Base-by-base conservation (phyloP, 2,888 invertebrate genomes). In the Ametastegia equiseti region DNA sequence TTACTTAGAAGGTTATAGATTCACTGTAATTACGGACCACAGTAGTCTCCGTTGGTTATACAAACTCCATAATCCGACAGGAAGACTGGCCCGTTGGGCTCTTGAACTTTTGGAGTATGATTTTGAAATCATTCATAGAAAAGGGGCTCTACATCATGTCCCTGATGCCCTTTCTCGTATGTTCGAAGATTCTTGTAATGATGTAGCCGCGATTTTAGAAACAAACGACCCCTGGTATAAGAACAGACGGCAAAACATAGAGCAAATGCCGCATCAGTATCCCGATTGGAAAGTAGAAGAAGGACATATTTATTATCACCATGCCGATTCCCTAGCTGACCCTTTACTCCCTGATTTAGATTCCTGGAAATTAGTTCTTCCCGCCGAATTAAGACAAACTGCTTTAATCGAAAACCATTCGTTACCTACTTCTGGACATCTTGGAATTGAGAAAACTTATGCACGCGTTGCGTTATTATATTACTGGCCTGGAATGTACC, bases 11-110 rank as follows among this genome's bases (percentile, higher is more conserved):
- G 85, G 84, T 0, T 50, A 78, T 5, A 65, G 81, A 1, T 86
- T 85, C 60, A 85, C 82, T 0, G 82, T 85, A 7, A 80, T 83
- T 11, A 86, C 86, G 1, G 85, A 87, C 60, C 84, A 85, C 7
- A 57, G 78, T 7, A 84, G 83, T 39, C 67, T 87, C 4, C 69
- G 78, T 0, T 87, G 86, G 87, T 78, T 86, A 0, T 73, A 80
- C 9, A 83, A 77, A 19, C 69, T 86, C 1, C 81, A 83, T 57
- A 81, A 86, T 47, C 85, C 86, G 1, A 80, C 57, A n/a, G n/a
- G n/a, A n/a, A n/a, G n/a, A n/a, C n/a, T n/a, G n/a, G n/a, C n/a
- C n/a, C n/a, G n/a, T n/a, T 0, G 85, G 85, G 11, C 63, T 84
- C 5, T 57, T 85, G 13, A 84, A 83, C 1, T 11, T 84, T 6